Conservation (phyloP, 1,140 invertebrate genomes). For the Calephelis nemesis region DNA sequence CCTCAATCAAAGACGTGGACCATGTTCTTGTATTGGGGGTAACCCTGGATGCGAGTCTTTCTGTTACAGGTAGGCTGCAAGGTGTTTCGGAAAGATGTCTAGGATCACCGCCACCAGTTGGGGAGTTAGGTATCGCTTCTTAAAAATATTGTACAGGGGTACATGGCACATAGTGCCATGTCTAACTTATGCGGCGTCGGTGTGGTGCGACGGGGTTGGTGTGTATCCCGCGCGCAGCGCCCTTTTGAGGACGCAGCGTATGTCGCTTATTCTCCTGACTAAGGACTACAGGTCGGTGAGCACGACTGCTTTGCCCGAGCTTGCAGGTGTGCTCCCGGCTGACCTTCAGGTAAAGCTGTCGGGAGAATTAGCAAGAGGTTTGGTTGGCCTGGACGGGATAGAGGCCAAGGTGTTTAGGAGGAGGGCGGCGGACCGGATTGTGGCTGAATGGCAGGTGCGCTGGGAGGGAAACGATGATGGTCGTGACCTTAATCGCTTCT, state of each 20-base stretch:
- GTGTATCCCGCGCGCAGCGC: background rate
- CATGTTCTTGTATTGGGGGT: background rate
- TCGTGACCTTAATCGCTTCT: background rate
- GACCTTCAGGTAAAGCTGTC: too few relatives aligned
- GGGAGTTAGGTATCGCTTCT: background rate
- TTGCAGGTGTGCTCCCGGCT: too few relatives aligned
- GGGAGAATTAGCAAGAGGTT: background rate
- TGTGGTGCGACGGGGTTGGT: background rate
- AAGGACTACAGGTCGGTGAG: too few relatives aligned
- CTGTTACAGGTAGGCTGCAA: background rate
- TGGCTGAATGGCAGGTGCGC: background rate
- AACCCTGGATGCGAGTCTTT: background rate
- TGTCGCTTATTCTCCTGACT: too few relatives aligned
- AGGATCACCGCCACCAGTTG: too few relatives aligned
- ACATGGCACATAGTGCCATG: background rate
- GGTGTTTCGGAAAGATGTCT: too few relatives aligned
- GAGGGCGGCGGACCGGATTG: background rate
- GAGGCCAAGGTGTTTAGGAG: background rate
- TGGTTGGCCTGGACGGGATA: background rate
- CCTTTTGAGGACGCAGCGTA: too few relatives aligned
- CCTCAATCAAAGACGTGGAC: background rate
- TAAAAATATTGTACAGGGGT: background rate
- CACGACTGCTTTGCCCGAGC: too few relatives aligned
- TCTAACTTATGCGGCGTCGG: background rate
- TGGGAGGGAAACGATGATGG: background rate